These are phyloP conservation scores for Glaucomys volans DNA, from an alignment of 2,113 vertebrate species.

Conservation along the genomic window DNA sequence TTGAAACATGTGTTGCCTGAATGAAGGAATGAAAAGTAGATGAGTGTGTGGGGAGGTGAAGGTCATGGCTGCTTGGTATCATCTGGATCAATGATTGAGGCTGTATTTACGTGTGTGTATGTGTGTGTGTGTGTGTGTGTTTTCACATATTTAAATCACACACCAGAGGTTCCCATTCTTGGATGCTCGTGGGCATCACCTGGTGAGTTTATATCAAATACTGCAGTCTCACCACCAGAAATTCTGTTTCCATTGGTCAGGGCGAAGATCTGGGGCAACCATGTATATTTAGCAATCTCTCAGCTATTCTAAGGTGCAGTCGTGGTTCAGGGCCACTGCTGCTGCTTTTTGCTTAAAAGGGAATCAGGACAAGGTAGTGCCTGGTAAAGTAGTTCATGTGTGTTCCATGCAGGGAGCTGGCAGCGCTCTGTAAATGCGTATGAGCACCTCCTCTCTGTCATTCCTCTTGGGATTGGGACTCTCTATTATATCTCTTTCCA, in stretches of 20 bases:
- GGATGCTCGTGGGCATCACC: background rate
- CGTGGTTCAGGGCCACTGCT: slow-evolving; percentile 37
- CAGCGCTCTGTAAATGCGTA: background rate
- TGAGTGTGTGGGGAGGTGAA: background rate
- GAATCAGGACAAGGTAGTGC: background rate
- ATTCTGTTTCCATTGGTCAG: background rate
- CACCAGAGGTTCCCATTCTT: background rate
- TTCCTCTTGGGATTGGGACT: background rate
- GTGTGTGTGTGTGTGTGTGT: too few relatives aligned
- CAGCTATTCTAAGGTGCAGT: background rate
- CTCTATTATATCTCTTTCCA: slow-evolving; percentile 1
- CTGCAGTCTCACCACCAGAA: background rate
- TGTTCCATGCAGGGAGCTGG: background rate
- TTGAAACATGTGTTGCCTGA: background rate
- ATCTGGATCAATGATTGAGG: background rate
- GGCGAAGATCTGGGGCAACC: background rate
- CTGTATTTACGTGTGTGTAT: background rate
- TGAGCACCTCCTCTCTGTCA: background rate
- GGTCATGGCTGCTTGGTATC: background rate
- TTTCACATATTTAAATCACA: background rate
- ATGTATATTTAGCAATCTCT: background rate
- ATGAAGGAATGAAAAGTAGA: background rate
- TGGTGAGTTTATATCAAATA: background rate
- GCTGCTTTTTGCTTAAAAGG: slow-evolving; percentile 50
- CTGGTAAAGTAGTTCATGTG: background rate